These are phyloP conservation scores for Tillus elongatus DNA, from an alignment of 2,888 invertebrate species.

Conservation along the genomic window DNA sequence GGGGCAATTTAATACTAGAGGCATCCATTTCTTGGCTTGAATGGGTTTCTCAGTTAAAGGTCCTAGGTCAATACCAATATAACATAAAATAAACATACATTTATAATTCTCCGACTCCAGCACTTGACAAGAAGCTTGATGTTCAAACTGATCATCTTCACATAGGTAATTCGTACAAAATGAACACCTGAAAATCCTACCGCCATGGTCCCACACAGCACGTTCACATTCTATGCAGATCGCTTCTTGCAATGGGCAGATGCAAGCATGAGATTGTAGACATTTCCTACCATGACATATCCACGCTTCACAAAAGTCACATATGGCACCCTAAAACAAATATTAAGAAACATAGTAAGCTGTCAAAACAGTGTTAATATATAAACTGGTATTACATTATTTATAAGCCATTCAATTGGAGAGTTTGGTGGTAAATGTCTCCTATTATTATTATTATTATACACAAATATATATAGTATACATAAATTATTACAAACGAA, in stretches of 20 bases:
- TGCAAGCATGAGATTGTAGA: conserved; percentile 81
- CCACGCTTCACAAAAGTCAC: conserved; percentile 97
- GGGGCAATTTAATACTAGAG: too few relatives aligned
- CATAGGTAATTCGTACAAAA: conserved; percentile 84
- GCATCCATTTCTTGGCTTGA: too few relatives aligned
- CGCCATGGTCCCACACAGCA: conserved; percentile 93
- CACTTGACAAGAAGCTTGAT: conserved; percentile 94
- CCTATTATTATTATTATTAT: too few relatives aligned
- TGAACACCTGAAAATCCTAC: conserved; percentile 81
- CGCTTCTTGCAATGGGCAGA: conserved; percentile 82
- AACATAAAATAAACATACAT: conserved; percentile 50
- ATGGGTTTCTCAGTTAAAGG: too few relatives aligned
- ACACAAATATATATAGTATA: too few relatives aligned
- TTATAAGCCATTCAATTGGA: too few relatives aligned
- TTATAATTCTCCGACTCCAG: conserved; percentile 91
- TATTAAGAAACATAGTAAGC: too few relatives aligned
- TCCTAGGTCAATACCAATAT: too few relatives aligned
- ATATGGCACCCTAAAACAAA: conserved; percentile 74
- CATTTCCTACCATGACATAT: conserved; percentile 92
- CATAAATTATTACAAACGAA: too few relatives aligned
- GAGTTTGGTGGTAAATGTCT: too few relatives aligned
- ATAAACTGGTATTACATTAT: too few relatives aligned
- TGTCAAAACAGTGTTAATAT: too few relatives aligned
- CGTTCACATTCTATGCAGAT: conserved; percentile 87
- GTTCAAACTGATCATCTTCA: conserved; percentile 95